A percentile compares a stretch with the other conserved stretches of the same genome.
phyloP scores from a whole-genome alignment of 1,140 invertebrate genomes.

The Metaphire vulgaris region DNA sequence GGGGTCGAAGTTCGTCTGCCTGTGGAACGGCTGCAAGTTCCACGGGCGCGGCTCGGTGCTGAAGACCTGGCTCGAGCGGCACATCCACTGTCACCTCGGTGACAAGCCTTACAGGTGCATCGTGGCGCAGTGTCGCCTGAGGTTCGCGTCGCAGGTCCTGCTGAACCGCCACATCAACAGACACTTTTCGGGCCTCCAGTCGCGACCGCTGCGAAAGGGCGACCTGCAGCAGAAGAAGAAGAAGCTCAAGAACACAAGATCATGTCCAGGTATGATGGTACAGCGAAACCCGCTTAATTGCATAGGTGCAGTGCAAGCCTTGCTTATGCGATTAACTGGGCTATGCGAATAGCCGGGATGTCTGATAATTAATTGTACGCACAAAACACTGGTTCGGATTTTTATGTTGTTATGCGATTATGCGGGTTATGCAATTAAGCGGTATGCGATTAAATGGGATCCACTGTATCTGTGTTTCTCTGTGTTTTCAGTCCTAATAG shows the following conservation, averaged over 20 bases:
- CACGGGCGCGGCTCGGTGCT: constrained; percentile 83
- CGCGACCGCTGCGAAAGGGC: neutral
- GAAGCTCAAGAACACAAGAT: neutral
- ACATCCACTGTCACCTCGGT: constrained; percentile 82
- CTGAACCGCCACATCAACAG: constrained; percentile 86
- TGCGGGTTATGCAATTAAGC: too few relatives aligned
- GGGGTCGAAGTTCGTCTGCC: constrained; percentile 58
- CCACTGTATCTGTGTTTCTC: neutral
- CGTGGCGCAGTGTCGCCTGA: constrained; percentile 80
- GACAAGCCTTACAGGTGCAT: constrained; percentile 88
- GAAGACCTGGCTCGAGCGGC: constrained; percentile 82
- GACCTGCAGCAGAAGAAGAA: neutral
- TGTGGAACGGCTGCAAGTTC: constrained; percentile 91
- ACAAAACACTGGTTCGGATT: too few relatives aligned
- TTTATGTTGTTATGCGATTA: too few relatives aligned
- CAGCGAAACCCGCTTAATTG: too few relatives aligned
- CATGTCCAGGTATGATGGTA: constrained; percentile 1
- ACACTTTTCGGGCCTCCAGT: constrained; percentile 67
- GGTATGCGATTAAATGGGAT: too few relatives aligned
- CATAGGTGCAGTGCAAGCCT: too few relatives aligned
- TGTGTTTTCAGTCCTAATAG: neutral
- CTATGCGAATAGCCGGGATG: too few relatives aligned
- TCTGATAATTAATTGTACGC: too few relatives aligned
- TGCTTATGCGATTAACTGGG: too few relatives aligned
- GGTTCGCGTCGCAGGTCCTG: constrained; percentile 82